A percentile compares a stretch with the other conserved stretches of the same genome.
Evolutionary conservation across 2,888 invertebrate species (phyloP).

Genomic region (Eledona agricola): DNA sequence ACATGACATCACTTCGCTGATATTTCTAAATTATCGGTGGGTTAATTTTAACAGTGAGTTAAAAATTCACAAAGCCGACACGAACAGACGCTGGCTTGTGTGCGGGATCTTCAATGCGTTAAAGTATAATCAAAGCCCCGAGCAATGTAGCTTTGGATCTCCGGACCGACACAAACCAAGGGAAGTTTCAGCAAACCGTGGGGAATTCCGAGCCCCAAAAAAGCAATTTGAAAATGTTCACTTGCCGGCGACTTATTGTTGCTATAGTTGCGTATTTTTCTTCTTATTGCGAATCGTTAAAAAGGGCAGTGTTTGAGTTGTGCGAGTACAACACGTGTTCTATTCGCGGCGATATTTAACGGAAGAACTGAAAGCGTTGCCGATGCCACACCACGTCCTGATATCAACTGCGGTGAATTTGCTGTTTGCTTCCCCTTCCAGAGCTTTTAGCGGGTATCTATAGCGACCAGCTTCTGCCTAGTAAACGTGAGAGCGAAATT

Average conservation of each 20-base stretch:
- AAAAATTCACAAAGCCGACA: constrained; percentile 5
- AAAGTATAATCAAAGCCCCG: too few species aligned
- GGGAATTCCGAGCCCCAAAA: too few species aligned
- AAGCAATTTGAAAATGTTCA: not conserved
- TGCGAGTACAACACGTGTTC: constrained; percentile 38
- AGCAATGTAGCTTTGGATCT: too few species aligned
- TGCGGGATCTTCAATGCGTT: too few species aligned
- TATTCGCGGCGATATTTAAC: constrained; percentile 17
- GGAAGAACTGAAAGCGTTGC: constrained; percentile 8
- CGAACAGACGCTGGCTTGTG: too few species aligned
- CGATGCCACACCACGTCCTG: constrained; percentile 24
- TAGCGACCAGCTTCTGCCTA: constrained; percentile 48
- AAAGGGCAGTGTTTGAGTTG: constrained; percentile 17
- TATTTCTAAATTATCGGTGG: constrained; percentile 5
- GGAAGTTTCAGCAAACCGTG: too few species aligned
- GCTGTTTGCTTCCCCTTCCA: constrained; percentile 28
- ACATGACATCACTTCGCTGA: constrained; percentile 48
- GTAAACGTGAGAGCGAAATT: constrained; percentile 39
- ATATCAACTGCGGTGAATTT: constrained; percentile 39
- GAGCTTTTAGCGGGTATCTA: constrained; percentile 45
- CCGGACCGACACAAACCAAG: too few species aligned
- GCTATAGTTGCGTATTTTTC: not conserved
- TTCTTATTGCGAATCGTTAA: too few species aligned
- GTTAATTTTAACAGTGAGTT: constrained; percentile 3
- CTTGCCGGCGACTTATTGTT: not conserved